Conservation (phyloP, 2,888 invertebrate genomes). For the Zhuqinia jingwanae region DNA sequence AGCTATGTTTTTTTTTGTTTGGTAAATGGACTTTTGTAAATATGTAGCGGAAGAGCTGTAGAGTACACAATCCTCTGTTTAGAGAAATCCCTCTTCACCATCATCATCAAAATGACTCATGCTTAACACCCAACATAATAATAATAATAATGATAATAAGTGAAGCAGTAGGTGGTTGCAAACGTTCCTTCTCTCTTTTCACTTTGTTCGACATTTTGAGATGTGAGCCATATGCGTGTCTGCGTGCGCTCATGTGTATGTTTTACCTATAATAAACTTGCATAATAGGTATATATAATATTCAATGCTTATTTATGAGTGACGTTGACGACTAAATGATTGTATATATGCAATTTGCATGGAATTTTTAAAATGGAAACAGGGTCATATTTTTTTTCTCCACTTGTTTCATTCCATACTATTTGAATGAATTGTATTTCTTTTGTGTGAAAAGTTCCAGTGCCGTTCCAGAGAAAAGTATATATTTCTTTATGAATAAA, state of each 20-base stretch:
- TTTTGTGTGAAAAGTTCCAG: no score
- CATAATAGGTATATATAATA: no score
- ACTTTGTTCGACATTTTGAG: not conserved
- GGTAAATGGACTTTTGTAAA: not conserved
- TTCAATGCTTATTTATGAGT: not conserved
- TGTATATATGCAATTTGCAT: slow-evolving; percentile 25
- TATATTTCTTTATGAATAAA: no score
- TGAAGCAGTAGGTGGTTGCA: slow-evolving; percentile 10
- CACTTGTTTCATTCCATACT: no score
- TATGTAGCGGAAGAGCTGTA: no score
- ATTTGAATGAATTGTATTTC: no score
- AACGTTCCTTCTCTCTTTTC: not conserved
- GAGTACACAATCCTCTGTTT: no score
- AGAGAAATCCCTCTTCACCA: not conserved
- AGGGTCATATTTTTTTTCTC: no score
- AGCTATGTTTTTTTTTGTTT: no score
- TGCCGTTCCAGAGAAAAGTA: no score
- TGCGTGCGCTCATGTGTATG: not conserved
- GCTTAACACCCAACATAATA: not conserved
- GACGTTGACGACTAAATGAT: slow-evolving; percentile 24
- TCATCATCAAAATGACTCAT: slow-evolving; percentile 21
- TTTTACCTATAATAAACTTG: no score
- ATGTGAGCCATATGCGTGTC: not conserved
- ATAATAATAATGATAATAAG: not conserved
- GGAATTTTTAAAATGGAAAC: slow-evolving; percentile 19